These are phyloP conservation scores for Heloderma charlesbogerti DNA, from an alignment of 2,113 vertebrate genomes.

Conservation along the genomic window DNA sequence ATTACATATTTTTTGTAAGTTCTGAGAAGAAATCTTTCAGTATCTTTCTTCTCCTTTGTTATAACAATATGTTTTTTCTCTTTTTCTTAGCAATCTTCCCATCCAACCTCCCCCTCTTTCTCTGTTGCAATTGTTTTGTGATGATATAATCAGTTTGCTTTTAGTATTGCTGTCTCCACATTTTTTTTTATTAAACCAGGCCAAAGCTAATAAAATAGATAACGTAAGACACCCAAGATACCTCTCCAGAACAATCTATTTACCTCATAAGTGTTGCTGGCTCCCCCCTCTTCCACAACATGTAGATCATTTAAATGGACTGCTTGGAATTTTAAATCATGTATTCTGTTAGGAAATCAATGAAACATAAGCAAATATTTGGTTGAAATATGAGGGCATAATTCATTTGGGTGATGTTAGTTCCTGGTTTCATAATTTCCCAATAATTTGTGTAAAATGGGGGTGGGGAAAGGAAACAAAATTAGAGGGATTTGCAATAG, in stretches of 20 bases:
- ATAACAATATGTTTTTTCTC: neutral
- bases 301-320: slow-evolving; percentile 9
- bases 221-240: neutral
- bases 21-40: neutral
- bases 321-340: neutral
- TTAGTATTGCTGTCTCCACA: slow-evolving; percentile 47
- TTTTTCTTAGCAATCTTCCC: neutral
- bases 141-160: slow-evolving; percentile 53
- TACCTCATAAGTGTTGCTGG: neutral
- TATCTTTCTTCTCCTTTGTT: neutral
- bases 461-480: neutral
- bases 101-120: neutral
- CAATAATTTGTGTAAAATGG: neutral
- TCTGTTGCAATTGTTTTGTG: slow-evolving; percentile 53
- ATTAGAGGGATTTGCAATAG: neutral
- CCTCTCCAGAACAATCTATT: neutral
- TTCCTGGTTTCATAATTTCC: neutral
- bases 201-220: slow-evolving; percentile 22
- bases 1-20: neutral
- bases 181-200: slow-evolving; percentile 49
- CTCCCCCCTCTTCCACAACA: neutral
- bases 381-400: neutral
- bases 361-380: neutral
- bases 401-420: neutral
- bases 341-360: slow-evolving; percentile 1